Evolutionary conservation across 2,113 vertebrate species (phyloP).

Genomic region (Urocitellus parryii): DNA sequence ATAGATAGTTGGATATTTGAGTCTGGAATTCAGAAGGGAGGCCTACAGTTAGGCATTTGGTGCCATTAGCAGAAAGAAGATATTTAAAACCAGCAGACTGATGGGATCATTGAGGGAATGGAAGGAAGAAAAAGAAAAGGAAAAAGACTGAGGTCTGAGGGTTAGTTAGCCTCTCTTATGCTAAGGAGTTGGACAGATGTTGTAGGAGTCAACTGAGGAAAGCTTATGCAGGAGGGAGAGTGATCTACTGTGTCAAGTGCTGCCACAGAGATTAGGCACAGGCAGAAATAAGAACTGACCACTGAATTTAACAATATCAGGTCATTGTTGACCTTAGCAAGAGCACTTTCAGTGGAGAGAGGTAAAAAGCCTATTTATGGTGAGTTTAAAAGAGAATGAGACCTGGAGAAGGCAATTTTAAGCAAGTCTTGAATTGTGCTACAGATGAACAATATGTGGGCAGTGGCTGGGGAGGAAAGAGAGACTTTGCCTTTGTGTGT

Average conservation of each 20-base stretch:
- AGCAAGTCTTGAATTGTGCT: background rate
- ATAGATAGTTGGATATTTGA: background rate
- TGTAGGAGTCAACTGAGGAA: background rate
- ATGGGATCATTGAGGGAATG: background rate
- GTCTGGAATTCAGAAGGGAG: background rate
- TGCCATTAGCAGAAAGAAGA: background rate
- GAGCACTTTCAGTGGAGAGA: background rate
- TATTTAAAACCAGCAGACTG: background rate
- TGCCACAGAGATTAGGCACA: background rate
- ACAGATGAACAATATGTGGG: background rate
- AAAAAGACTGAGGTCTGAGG: background rate
- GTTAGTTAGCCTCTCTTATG: background rate
- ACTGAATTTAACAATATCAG: background rate
- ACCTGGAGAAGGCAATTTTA: background rate
- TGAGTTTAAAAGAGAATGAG: background rate
- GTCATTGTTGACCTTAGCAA: background rate
- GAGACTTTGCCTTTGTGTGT: conserved; percentile 34
- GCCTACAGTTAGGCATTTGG: background rate
- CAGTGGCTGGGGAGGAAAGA: background rate
- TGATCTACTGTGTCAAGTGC: background rate
- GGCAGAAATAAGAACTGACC: background rate
- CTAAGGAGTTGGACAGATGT: background rate
- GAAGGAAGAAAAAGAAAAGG: background rate
- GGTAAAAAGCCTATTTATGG: background rate
- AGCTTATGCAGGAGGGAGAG: background rate